Evolutionary conservation across 2,113 vertebrate species (phyloP), one percentile per base, ranked within the genome.

Genomic region (Stegastes partitus): DNA sequence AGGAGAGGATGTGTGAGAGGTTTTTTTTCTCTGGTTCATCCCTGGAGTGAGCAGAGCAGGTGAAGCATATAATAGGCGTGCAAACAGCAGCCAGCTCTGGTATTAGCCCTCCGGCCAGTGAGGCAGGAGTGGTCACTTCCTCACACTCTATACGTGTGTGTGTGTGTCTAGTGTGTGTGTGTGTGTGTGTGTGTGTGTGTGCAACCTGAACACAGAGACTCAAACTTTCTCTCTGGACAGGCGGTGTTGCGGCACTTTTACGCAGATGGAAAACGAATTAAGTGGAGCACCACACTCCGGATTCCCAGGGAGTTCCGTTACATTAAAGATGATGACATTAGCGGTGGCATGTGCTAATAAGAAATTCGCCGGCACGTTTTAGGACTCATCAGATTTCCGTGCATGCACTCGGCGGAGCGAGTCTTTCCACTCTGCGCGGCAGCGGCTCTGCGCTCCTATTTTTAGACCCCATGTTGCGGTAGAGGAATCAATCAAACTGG

Each of bases 391-490:
- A 51, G 61, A 58, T 87, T 78, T 68, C 45, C 39, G 75, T 21
- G 83, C 88, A 23, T 75, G 79, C 45, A 37, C 49, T 53, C 81
- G 4, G 84, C 62, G n/a, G 31, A 34, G 74, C 77, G 34, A 22
- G 49, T 74, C 62, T 21, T 28, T 65, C 19, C 72, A 1, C 57
- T 55, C 59, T 2, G 76, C 2, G 65, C 68, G 74, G 81, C 31
- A 51, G 86, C 81, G 18, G 77, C 62, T 31, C 61, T 50, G 68
- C 23, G 64, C 3, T 21, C 5, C 90, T 93, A 93, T 92, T 91
- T 93, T 86, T 91, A 93, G 90, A 86, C 74, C 54, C 81, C 78
- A 69, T 61, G 89, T 82, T 85, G 88, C 91, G 25, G 84, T 68
- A 23, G 58, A 74, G 76, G 74, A 86, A 82, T 90, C 70, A 68